These are phyloP conservation scores for Psittacula cyanocephala DNA, from an alignment of 2,113 vertebrate genomes.

Conservation along the genomic window DNA sequence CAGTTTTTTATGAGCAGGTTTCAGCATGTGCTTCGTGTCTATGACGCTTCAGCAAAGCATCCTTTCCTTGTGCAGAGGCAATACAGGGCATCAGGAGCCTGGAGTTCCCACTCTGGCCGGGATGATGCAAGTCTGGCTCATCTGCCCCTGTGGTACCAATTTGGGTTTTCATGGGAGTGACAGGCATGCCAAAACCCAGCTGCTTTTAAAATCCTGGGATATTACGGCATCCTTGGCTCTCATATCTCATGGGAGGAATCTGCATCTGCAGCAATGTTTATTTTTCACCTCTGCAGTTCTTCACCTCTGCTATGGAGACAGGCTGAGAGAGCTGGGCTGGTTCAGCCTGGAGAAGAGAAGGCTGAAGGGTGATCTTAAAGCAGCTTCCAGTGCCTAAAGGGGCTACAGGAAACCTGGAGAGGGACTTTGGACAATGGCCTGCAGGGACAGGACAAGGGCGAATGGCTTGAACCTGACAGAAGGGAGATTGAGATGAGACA, in stretches of 20 bases:
- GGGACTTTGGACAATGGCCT: neutral
- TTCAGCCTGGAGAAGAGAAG: neutral
- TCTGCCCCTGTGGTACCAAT: neutral
- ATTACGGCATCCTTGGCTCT: neutral
- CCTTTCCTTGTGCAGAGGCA: neutral
- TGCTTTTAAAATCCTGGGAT: neutral
- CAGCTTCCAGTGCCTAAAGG: neutral
- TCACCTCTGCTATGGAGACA: neutral
- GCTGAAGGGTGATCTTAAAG: neutral
- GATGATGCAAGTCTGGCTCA: neutral
- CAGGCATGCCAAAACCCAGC: neutral
- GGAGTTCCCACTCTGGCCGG: neutral
- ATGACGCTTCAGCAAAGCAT: neutral
- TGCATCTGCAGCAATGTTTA: neutral
- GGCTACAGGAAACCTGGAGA: neutral
- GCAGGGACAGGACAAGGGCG: neutral
- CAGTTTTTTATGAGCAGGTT: neutral
- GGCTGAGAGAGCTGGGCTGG: neutral
- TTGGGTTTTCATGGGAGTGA: neutral
- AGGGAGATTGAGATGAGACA: neutral
- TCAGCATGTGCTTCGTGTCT: rapidly evolving
- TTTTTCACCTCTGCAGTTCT: neutral
- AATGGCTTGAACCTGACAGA: neutral
- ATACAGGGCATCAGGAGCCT: rapidly evolving
- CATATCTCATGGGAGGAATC: neutral